Evolutionary conservation across 2,797 vertebrate genomes (phyloP).

Genomic region (Pseudocheirus occidentalis): DNA sequence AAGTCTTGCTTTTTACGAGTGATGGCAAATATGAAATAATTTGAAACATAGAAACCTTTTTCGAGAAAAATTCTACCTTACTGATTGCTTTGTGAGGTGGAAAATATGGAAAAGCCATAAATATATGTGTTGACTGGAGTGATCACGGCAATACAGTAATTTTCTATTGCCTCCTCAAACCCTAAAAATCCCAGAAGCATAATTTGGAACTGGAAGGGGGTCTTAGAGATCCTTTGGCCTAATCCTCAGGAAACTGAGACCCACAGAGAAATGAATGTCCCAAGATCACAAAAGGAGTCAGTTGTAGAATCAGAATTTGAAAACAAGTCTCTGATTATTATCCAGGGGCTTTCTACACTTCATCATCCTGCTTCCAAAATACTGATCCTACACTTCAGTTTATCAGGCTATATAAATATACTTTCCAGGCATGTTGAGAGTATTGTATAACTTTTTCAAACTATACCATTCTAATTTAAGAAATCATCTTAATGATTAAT

Average conservation of each 20-base stretch:
- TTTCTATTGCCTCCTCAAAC: conserved; percentile 38
- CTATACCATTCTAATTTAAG: conserved; percentile 26
- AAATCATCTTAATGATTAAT: conserved; percentile 27
- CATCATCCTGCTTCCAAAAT: neutral
- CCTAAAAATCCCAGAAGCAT: neutral
- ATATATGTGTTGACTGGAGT: conserved; percentile 60
- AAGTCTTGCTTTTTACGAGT: conserved; percentile 47
- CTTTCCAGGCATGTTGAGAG: neutral
- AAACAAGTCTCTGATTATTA: neutral
- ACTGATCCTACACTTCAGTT: neutral
- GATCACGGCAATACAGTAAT: conserved; percentile 39
- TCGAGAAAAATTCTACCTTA: conserved; percentile 60
- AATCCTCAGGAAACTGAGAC: neutral
- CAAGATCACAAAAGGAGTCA: neutral
- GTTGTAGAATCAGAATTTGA: neutral
- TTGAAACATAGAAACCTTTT: conserved; percentile 66
- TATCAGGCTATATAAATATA: neutral
- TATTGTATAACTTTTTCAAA: conserved; percentile 25
- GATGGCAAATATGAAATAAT: conserved; percentile 70
- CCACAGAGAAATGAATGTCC: neutral
- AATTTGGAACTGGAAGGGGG: neutral
- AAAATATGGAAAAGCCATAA: conserved; percentile 47
- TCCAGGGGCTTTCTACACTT: neutral
- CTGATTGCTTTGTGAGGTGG: conserved; percentile 59
- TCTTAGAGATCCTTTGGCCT: neutral